Conservation (phyloP, 2,888 invertebrate genomes). For the Agriopis marginaria region DNA sequence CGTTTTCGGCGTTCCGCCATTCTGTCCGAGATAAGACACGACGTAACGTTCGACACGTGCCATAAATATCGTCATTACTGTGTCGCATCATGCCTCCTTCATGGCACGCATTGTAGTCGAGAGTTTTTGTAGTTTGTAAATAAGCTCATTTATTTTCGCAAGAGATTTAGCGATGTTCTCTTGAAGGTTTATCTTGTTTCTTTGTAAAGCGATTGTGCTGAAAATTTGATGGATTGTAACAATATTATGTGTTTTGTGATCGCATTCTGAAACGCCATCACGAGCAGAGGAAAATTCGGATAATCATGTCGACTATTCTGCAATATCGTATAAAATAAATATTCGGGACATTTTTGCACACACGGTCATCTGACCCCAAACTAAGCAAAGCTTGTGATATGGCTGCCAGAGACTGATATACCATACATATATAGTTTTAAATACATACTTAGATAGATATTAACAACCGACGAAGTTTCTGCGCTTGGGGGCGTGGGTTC, state of each 20-base stretch:
- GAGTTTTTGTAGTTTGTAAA: not conserved
- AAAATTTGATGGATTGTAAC: conserved; percentile 14
- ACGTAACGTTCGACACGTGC: conserved; percentile 19
- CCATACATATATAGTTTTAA: too few relatives aligned
- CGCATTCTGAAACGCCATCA: not conserved
- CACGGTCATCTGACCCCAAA: too few relatives aligned
- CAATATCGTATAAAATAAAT: too few relatives aligned
- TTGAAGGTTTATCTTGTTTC: not conserved
- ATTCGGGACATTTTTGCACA: too few relatives aligned
- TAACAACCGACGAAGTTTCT: too few relatives aligned
- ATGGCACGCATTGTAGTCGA: conserved; percentile 16
- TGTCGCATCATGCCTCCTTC: conserved; percentile 12
- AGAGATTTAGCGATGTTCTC: not conserved
- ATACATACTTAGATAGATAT: too few relatives aligned
- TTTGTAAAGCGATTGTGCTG: conserved; percentile 5
- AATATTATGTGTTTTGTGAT: not conserved
- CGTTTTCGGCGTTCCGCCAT: conserved; percentile 19
- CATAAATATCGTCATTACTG: conserved; percentile 29
- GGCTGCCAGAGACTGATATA: too few relatives aligned
- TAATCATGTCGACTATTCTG: too few relatives aligned
- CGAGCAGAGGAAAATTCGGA: too few relatives aligned
- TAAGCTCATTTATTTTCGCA: conserved; percentile 3
- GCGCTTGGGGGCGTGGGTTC: too few relatives aligned
- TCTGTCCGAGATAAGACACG: conserved; percentile 28
- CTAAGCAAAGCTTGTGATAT: too few relatives aligned